These are phyloP conservation scores for Naja naja DNA, from an alignment of 2,113 vertebrate genomes.

Conservation along the genomic window DNA sequence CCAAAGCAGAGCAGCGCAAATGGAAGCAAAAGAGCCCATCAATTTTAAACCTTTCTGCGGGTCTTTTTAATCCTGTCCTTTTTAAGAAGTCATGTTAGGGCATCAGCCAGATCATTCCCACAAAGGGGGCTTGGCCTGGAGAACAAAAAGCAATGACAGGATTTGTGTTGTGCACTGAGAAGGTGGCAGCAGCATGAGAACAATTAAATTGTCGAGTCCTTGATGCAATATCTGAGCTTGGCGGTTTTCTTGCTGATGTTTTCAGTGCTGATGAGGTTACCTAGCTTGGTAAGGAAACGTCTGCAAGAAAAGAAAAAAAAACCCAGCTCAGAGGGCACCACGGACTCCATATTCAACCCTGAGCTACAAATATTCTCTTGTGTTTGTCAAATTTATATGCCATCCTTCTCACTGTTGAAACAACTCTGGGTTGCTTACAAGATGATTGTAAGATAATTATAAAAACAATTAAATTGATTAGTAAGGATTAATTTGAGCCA, in stretches of 20 bases:
- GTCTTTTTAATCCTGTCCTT: conserved; percentile 18
- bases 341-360: background rate
- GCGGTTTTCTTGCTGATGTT: background rate
- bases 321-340: background rate
- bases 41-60: conserved; percentile 28
- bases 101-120: background rate
- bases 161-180: background rate
- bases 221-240: background rate
- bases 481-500: background rate
- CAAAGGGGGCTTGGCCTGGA: background rate
- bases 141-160: background rate
- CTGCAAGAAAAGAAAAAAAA: background rate
- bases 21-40: conserved; percentile 41
- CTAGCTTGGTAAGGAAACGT: background rate
- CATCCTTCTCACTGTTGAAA: background rate
- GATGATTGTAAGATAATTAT: background rate
- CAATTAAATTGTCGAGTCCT: background rate
- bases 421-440: background rate
- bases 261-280: background rate
- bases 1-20: conserved; percentile 34
- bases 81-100: background rate
- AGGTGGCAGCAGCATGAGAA: background rate
- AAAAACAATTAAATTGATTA: background rate
- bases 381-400: background rate
- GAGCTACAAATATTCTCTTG: background rate